phyloP scores from a whole-genome alignment of 2,113 vertebrate genomes.

The Cyphomyrus plagiostoma region DNA sequence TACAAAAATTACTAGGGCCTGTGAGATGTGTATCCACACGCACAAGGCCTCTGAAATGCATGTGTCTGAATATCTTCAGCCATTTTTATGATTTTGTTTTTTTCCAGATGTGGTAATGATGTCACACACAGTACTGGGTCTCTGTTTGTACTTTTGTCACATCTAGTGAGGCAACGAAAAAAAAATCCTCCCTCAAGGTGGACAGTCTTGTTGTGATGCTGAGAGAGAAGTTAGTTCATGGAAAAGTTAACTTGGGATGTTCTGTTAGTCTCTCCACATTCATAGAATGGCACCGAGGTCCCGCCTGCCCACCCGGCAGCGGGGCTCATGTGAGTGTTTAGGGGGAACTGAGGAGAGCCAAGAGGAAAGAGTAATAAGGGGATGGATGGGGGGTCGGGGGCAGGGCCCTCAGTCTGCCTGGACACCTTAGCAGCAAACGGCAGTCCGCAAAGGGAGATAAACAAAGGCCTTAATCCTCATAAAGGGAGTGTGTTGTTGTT shows the following conservation, averaged over 20 bases:
- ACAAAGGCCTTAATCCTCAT: slow-evolving; percentile 97
- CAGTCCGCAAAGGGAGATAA: slow-evolving; percentile 99
- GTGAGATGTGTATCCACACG: background rate
- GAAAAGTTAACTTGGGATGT: background rate
- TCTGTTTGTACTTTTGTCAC: background rate
- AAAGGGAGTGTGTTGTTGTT: slow-evolving; percentile 81
- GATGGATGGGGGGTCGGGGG: slow-evolving; percentile 11
- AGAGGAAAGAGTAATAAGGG: slow-evolving; percentile 3
- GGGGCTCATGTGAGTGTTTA: background rate
- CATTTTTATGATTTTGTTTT: background rate
- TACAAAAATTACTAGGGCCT: background rate
- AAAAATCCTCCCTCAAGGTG: background rate
- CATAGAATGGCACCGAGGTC: background rate
- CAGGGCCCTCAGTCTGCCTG: slow-evolving; percentile 77
- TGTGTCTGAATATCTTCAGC: background rate
- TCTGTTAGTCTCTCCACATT: background rate
- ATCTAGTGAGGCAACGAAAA: background rate
- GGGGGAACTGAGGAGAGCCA: slow-evolving; percentile 43
- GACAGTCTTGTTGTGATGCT: background rate
- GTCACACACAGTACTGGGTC: background rate
- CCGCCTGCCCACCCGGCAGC: background rate
- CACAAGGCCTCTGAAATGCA: background rate
- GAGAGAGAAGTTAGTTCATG: background rate
- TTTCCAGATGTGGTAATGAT: background rate
- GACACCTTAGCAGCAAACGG: slow-evolving; percentile 83